Evolutionary conservation across 64 coral and sea anemone genomes (phyloP).

Genomic region (Hydrozoanthus tunicans): DNA sequence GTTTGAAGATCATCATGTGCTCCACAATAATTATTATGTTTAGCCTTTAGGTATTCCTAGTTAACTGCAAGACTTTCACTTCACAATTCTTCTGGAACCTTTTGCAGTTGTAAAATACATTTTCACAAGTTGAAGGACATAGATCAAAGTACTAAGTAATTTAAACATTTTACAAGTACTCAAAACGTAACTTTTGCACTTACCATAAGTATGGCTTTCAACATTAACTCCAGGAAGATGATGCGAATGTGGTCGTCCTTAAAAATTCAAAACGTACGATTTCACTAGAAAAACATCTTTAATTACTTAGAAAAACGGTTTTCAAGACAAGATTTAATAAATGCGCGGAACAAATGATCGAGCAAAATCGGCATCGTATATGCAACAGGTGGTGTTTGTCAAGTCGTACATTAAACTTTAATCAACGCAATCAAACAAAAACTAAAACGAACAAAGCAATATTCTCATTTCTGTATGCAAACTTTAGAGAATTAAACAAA

Average conservation of each 20-base stretch:
- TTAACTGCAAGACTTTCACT: too few species aligned
- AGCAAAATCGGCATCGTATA: not conserved
- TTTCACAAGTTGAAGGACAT: too few species aligned
- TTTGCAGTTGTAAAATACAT: too few species aligned
- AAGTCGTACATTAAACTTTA: not conserved
- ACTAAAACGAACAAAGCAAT: slow-evolving; percentile 4
- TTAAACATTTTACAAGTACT: not conserved
- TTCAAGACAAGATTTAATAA: not conserved
- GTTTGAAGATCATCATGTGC: too few species aligned
- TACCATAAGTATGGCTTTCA: slow-evolving; percentile 96
- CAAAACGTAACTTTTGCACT: not conserved
- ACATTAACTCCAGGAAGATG: slow-evolving; percentile 93
- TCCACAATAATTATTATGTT: too few species aligned
- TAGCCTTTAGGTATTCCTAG: too few species aligned
- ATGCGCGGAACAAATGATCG: too few species aligned
- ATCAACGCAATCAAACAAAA: slow-evolving; percentile 10
- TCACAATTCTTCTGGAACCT: too few species aligned
- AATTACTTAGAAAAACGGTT: not conserved
- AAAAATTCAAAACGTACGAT: not conserved
- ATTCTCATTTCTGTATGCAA: not conserved
- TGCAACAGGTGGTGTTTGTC: slow-evolving; percentile 34
- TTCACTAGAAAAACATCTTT: too few species aligned
- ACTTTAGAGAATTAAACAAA: not conserved
- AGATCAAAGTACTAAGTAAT: not conserved
- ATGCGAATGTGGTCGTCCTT: slow-evolving; percentile 92